Percentiles rank a stretch among this genome's conserved stretches.
These are phyloP conservation scores for Halcyon leucocephala DNA, from an alignment of 2,797 vertebrate species.

Conservation along the genomic window DNA sequence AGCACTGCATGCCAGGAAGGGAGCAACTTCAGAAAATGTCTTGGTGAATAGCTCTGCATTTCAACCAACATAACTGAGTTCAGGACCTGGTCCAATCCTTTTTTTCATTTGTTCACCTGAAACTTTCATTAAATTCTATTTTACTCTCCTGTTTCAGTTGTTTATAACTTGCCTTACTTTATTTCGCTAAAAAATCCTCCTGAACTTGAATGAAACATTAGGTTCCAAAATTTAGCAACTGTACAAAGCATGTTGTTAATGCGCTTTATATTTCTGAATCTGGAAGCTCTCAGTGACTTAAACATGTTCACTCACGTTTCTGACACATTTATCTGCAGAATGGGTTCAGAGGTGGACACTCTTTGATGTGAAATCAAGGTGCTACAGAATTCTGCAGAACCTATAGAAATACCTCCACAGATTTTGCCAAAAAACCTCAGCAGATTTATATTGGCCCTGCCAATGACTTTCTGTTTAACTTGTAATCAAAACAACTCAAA, in stretches of 20 bases:
- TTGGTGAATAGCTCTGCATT: not conserved
- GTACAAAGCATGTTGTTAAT: not conserved
- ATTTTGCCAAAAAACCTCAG: conserved; percentile 72
- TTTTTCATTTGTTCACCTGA: not conserved
- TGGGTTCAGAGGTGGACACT: conserved; percentile 19
- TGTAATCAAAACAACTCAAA: conserved; percentile 90
- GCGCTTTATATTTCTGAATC: not conserved
- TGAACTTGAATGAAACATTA: not conserved
- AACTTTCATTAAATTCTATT: not conserved
- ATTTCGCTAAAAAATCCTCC: not conserved
- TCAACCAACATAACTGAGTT: not conserved
- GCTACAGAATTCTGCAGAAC: conserved; percentile 38
- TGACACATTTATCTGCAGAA: not conserved
- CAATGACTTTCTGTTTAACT: conserved; percentile 87
- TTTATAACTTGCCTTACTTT: not conserved
- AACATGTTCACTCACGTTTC: not conserved
- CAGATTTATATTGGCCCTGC: conserved; percentile 82
- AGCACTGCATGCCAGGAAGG: not conserved
- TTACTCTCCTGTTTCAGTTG: not conserved
- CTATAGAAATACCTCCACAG: conserved; percentile 59
- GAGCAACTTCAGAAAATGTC: not conserved
- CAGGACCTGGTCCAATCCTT: not conserved
- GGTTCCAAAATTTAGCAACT: not conserved
- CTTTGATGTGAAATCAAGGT: conserved; percentile 48
- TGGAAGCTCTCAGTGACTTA: conserved; percentile 1